phyloP scores from a whole-genome alignment of 2,113 vertebrate species.

The Lathamus discolor region DNA sequence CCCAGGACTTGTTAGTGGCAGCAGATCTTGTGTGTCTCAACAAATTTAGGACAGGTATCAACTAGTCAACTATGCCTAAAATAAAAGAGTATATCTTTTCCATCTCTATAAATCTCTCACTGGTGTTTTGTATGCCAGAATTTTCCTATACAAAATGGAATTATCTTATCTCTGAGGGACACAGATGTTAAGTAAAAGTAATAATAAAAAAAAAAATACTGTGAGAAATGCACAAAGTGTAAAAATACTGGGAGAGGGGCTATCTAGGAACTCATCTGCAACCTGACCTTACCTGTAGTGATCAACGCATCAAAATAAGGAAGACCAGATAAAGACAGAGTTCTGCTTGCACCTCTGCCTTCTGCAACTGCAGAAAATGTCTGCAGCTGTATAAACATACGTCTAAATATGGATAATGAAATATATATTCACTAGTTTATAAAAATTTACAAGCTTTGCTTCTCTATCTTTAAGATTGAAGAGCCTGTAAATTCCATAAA shows the following conservation, averaged over 20 bases:
- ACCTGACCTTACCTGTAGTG: background rate
- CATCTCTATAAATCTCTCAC: background rate
- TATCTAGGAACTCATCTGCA: background rate
- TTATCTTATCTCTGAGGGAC: background rate
- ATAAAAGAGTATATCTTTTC: background rate
- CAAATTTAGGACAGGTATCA: background rate
- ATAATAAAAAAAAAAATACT: background rate
- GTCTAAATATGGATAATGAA: background rate
- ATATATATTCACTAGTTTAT: background rate
- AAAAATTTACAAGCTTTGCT: background rate
- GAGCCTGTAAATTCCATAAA: background rate
- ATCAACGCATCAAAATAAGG: background rate
- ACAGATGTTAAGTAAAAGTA: background rate
- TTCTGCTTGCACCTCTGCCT: background rate
- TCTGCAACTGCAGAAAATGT: background rate
- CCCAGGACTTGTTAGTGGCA: background rate
- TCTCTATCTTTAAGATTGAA: background rate
- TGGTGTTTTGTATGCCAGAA: background rate
- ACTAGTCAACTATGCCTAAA: background rate
- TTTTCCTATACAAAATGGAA: background rate
- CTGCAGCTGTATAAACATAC: background rate
- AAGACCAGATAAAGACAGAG: background rate
- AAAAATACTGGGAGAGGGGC: background rate
- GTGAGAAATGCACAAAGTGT: background rate
- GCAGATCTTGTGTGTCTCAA: background rate